Base-by-base conservation (phyloP, 2,888 invertebrate species). In the Ormia ochracea region DNA sequence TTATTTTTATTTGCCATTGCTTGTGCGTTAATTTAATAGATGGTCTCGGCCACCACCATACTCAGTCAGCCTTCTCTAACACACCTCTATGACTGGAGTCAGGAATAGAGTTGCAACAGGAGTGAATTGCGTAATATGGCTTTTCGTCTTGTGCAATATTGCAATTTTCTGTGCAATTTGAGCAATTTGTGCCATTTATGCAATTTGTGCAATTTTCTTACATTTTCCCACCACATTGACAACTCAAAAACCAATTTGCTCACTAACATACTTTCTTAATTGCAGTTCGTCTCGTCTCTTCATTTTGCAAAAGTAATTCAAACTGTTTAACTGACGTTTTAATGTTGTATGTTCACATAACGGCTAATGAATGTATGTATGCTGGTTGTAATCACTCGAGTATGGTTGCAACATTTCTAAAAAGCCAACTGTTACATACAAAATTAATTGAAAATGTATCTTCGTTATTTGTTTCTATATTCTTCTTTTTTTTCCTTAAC, bases 1-100 rank as follows among this genome's bases (percentile, higher is more conserved):
- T 31, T 56, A 38, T 38, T 80, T 80, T 76, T 66, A 72, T 70
- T 70, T 76, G 12, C 21, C 33, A 45, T n/a, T n/a, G n/a, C n/a
- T n/a, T n/a, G n/a, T n/a, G n/a, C n/a, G n/a, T n/a, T n/a, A n/a
- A n/a, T n/a, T n/a, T n/a, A n/a, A n/a, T n/a, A n/a, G n/a, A n/a
- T n/a, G n/a, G n/a, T n/a, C n/a, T n/a, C n/a, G n/a, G n/a, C n/a
- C n/a, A n/a, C n/a, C 14, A 14, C 23, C n/a, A 38, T 17, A 58
- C 3, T 12, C 14, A 3, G 5, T 4, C 21, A n/a, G 10, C 14
- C 9, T 12, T 23, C 12, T 2, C 10, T 23, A 9, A 23, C 23
- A 23, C 23, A 14, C 1, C 19, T 1, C 17, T 9, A 33, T n/a
- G 17, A n/a, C 14, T 33, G 14, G 1, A 7, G 1, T n/a, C 1